Percentiles rank a stretch among this genome's conserved stretches.
phyloP scores from a whole-genome alignment of 92 coral and sea anemone species.

The Siderastrea radians region DNA sequence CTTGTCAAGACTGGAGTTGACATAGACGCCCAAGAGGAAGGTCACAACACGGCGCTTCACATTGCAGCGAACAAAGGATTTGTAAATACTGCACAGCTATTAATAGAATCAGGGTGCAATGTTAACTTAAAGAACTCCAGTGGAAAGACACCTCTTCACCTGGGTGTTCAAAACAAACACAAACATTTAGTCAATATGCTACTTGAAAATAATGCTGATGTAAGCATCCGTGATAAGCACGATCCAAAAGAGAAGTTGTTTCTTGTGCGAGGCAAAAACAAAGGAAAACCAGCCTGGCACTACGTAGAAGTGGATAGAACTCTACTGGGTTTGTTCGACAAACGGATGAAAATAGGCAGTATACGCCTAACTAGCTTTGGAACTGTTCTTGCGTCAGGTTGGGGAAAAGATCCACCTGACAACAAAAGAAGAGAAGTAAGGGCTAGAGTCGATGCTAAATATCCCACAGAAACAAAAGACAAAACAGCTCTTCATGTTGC shows the following conservation, averaged over 20 bases:
- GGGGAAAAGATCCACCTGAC: slow-evolving; percentile 17
- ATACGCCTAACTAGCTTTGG: slow-evolving; percentile 25
- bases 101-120: slow-evolving; percentile 12
- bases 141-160: slow-evolving; percentile 35
- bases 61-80: slow-evolving; percentile 2
- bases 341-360: neutral
- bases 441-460: neutral
- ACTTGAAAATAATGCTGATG: slow-evolving; percentile 28
- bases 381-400: slow-evolving; percentile 30
- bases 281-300: slow-evolving; percentile 34
- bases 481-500: slow-evolving; percentile 34
- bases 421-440: neutral
- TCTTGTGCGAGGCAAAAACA: slow-evolving; percentile 37
- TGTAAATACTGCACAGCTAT: neutral
- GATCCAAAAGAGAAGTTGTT: slow-evolving; percentile 5
- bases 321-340: slow-evolving; percentile 6
- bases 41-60: slow-evolving; percentile 15
- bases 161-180: slow-evolving; percentile 37
- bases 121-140: slow-evolving; percentile 22
- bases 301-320: slow-evolving; percentile 23
- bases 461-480: neutral
- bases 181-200: slow-evolving; percentile 15
- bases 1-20: neutral
- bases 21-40: neutral
- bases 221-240: neutral